These are phyloP conservation scores for Acrocyrtus sp. DNA, from an alignment of 2,888 invertebrate species.

Conservation along the genomic window DNA sequence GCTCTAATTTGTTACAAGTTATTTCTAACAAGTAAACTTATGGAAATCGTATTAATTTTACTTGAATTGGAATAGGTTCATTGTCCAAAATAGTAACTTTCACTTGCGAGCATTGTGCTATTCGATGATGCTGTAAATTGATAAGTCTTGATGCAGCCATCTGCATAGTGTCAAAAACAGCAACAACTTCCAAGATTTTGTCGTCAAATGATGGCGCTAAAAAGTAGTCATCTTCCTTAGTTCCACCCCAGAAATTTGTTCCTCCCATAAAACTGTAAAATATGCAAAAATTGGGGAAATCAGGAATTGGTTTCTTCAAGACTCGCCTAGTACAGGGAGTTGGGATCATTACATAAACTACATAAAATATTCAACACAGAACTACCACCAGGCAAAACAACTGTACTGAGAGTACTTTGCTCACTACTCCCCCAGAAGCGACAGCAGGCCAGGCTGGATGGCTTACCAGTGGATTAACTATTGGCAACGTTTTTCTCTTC, in stretches of 20 bases:
- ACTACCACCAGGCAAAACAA: no score
- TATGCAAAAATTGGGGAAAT: no score
- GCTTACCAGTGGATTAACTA: constrained; percentile 88
- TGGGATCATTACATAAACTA: no score
- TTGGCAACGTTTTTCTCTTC: constrained; percentile 77
- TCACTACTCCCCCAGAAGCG: constrained; percentile 84
- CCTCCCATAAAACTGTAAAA: constrained; percentile 93
- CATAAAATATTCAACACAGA: no score
- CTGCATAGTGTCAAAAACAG: constrained; percentile 97
- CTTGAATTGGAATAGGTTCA: constrained; percentile 63
- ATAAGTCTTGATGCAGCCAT: constrained; percentile 96
- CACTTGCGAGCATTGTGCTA: constrained; percentile 95
- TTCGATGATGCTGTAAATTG: constrained; percentile 95
- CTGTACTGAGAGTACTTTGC: constrained; percentile 84
- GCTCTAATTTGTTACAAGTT: background rate
- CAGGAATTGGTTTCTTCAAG: no score
- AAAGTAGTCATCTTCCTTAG: constrained; percentile 90
- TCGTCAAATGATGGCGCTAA: constrained; percentile 96
- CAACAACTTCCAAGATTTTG: constrained; percentile 94
- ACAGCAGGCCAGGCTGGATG: constrained; percentile 81
- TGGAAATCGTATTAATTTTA: no score
- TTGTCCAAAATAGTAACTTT: constrained; percentile 93
- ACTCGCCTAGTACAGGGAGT: no score
- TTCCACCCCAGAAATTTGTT: constrained; percentile 98
- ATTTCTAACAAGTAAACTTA: constrained; percentile 1